A percentile compares a stretch with the other conserved stretches of the same genome.
These are phyloP conservation scores for Biston stratarius DNA, from an alignment of 2,888 invertebrate genomes.

Conservation along the genomic window DNA sequence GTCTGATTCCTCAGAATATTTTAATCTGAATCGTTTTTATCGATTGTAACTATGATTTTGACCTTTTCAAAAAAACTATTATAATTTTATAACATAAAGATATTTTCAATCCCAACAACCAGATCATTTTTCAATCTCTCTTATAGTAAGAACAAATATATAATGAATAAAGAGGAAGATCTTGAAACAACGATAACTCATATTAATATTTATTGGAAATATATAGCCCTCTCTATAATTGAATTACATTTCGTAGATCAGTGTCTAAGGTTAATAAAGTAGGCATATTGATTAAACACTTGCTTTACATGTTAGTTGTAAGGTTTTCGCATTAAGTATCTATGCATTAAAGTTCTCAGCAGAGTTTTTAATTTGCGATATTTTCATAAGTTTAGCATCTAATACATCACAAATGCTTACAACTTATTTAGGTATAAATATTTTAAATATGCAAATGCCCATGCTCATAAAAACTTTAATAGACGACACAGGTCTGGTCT, in stretches of 20 bases:
- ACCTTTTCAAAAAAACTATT: not conserved
- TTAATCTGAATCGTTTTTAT: too few relatives aligned
- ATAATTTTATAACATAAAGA: not conserved
- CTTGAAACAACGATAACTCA: conserved; percentile 11
- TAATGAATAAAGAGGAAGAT: not conserved
- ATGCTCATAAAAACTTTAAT: not conserved
- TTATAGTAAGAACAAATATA: not conserved
- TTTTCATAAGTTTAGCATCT: not conserved
- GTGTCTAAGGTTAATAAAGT: conserved; percentile 15
- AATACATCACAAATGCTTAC: not conserved
- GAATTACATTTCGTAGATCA: conserved; percentile 7
- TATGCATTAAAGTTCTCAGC: not conserved
- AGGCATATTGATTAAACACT: conserved; percentile 12
- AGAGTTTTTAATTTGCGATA: not conserved
- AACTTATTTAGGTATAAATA: not conserved
- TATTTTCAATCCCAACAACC: not conserved
- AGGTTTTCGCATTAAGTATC: not conserved
- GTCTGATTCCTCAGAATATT: too few relatives aligned
- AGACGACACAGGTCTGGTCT: too few relatives aligned
- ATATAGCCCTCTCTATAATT: conserved; percentile 7
- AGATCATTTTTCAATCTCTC: not conserved
- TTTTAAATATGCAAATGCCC: not conserved
- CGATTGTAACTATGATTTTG: too few relatives aligned
- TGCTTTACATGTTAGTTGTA: conserved; percentile 27
- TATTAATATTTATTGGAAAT: conserved; percentile 8